phyloP scores from a whole-genome alignment of 2,797 vertebrate species.

The Lagodon rhomboides region DNA sequence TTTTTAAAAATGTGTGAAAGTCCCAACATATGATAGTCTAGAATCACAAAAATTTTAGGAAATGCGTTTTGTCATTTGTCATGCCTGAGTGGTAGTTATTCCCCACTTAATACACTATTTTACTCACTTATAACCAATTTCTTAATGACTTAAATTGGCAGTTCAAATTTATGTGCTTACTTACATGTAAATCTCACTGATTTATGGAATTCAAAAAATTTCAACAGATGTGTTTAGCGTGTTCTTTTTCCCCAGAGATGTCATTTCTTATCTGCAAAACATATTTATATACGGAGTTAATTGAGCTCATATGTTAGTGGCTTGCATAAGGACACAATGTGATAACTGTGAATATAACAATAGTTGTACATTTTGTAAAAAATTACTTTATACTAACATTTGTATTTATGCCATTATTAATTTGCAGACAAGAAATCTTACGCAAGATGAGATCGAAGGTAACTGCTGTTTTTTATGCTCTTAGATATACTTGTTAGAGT shows the following conservation, averaged over 20 bases:
- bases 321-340: neutral
- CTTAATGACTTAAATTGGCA: neutral
- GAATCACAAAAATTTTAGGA: neutral
- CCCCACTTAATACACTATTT: no score
- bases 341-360: neutral
- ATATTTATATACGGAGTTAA: neutral
- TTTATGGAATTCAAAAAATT: neutral
- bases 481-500: neutral
- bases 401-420: slow-evolving; percentile 18
- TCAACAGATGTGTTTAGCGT: neutral
- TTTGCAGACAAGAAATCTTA: slow-evolving; percentile 79
- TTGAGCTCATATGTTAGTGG: neutral
- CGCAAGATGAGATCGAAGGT: slow-evolving; percentile 85
- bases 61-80: no score
- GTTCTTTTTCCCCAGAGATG: neutral
- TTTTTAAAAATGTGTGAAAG: neutral
- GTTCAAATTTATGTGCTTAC: neutral
- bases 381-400: neutral
- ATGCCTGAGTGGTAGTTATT: neutral
- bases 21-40: neutral
- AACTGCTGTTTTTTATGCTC: slow-evolving; percentile 9
- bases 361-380: neutral
- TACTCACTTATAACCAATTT: neutral
- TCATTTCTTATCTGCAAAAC: neutral
- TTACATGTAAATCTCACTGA: neutral